phyloP scores from a whole-genome alignment of 2,113 vertebrate genomes.

The Cyanocitta stelleri region DNA sequence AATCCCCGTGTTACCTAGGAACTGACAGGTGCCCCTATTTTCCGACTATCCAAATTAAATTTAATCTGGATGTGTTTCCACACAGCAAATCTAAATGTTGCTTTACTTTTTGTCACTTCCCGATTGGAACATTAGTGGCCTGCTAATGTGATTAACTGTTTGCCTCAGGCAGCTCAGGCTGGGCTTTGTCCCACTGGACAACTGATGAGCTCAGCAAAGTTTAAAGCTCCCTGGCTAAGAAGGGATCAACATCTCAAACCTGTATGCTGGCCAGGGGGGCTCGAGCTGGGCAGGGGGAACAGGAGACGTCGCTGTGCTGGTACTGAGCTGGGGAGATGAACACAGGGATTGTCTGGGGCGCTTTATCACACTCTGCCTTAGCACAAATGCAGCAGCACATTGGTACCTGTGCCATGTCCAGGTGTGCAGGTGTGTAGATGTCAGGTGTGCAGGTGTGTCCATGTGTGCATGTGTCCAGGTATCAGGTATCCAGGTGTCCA shows the following conservation, averaged over 20 bases:
- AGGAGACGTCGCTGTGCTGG: background rate
- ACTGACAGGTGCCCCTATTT: constrained; percentile 55
- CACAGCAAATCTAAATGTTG: constrained; percentile 12
- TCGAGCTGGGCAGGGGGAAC: background rate
- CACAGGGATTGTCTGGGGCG: background rate
- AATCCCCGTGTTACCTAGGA: constrained; percentile 56
- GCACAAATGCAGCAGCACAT: background rate
- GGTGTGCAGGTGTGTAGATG: background rate
- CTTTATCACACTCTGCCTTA: background rate
- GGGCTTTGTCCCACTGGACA: constrained; percentile 69
- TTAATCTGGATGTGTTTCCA: constrained; percentile 46
- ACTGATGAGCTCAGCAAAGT: constrained; percentile 67
- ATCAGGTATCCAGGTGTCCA: background rate
- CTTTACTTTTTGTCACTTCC: constrained; percentile 43
- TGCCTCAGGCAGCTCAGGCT: constrained; percentile 67
- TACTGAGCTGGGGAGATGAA: background rate
- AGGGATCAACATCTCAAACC: constrained; percentile 52
- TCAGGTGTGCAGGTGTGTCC: too few relatives aligned
- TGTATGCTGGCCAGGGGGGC: background rate
- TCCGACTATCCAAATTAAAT: constrained; percentile 64
- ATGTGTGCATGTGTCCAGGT: background rate
- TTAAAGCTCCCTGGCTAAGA: constrained; percentile 63
- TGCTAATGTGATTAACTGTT: constrained; percentile 65
- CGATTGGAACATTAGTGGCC: constrained; percentile 34
- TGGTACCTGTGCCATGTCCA: background rate